Base-by-base conservation (phyloP, 1,140 invertebrate genomes). In the Drosophila quadrilineata region DNA sequence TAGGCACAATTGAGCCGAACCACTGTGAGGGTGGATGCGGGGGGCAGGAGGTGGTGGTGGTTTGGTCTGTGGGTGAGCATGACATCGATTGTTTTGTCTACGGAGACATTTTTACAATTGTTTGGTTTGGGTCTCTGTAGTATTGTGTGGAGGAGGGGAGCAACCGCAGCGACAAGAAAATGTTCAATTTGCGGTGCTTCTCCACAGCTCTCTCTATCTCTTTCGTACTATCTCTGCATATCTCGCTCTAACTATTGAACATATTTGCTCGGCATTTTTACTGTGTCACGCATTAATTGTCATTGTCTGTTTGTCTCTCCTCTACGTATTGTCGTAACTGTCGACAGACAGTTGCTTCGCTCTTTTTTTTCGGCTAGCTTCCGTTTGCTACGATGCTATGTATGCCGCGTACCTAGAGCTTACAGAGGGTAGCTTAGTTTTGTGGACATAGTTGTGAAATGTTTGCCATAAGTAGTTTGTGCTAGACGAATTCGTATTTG, bases 161-260 rank as follows among this genome's bases (percentile, higher is more conserved):
- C 12, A 8, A 50, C 48, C 28, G 45, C 45, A 19, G 22, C 29
- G 52, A 28, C 29, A 31, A 62, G 48, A 56, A 43, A 49, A 35
- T 43, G 43, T 29, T 49, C 59, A 68, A 68, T 63, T 56, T 67
- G 64, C 48, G 46, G 45, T 50, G 46, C 54, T 50, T 49, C 54
- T 33, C 19, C 21, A 5, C 4, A 12, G 5, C 43, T 28, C 16
- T 17, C 43, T 3, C 6, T 35, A 3, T 6, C 10, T n/a, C 8
- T 10, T 21, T 17, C 5, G 0, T 12, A 14, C 6, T 8, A 9
- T 38, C 10, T 5, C 24, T 21, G 3, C 12, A 1, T 24, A 31
- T 9, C 0, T 9, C n/a, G 38, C 40, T 58, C 10, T 76, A 70
- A 73, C 64, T 84, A 76, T 82, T 72, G 77, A 66, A 77, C 52